Evolutionary conservation across 2,888 invertebrate genomes (phyloP).

Genomic region (Agonopterix heracliana): DNA sequence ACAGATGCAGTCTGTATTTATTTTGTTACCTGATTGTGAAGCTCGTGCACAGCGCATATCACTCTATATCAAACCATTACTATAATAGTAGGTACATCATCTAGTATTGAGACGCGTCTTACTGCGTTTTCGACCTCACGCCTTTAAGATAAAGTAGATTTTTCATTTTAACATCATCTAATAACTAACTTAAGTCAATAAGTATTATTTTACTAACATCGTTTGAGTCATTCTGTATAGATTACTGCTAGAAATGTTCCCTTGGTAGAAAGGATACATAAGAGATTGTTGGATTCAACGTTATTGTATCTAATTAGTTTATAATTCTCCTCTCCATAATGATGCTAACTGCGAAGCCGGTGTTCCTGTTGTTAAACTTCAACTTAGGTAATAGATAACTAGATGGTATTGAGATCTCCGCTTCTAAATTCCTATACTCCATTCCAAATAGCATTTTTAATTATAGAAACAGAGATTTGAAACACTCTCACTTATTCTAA

Average conservation of each 20-base stretch:
- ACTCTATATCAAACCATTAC: slow-evolving; percentile 6
- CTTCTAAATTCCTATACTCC: no score
- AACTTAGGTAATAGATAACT: no score
- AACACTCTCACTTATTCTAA: no score
- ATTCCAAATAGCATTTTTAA: no score
- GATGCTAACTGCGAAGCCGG: no score
- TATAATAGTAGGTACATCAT: slow-evolving; percentile 18
- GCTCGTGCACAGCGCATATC: slow-evolving; percentile 7
- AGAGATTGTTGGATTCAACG: slow-evolving; percentile 13
- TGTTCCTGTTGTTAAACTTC: no score
- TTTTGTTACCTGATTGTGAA: slow-evolving; percentile 1
- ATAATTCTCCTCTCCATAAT: no score
- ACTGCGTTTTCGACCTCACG: slow-evolving; percentile 32
- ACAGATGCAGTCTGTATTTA: slow-evolving; percentile 1
- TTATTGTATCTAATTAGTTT: slow-evolving; percentile 6
- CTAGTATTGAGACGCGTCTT: slow-evolving; percentile 35
- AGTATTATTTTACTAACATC: slow-evolving; percentile 12
- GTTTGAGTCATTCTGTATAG: slow-evolving; percentile 14
- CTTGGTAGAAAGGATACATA: background rate
- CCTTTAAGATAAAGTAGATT: slow-evolving; percentile 30
- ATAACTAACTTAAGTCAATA: slow-evolving; percentile 12
- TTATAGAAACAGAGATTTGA: no score
- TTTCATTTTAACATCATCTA: slow-evolving; percentile 29
- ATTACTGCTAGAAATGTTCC: slow-evolving; percentile 6
- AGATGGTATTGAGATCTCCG: no score